Base-by-base conservation (phyloP, 37 sponge, comb jelly and placozoan species). In the Geodia barretti region DNA sequence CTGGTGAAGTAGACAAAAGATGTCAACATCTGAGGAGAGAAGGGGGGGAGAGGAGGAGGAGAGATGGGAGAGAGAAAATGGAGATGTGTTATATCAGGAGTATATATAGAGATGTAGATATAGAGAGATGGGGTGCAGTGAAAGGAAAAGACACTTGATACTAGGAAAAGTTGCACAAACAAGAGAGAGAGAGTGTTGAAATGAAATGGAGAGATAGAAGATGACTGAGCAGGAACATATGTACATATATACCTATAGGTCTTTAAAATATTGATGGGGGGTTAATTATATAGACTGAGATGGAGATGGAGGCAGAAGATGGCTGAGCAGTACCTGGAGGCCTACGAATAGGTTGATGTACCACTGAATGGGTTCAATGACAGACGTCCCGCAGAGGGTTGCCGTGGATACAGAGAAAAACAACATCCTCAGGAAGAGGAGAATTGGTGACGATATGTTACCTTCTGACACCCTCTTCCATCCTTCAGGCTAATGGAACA, bases 1-100 rank as follows among this genome's bases (percentile, higher is more conserved):
- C 90, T 86, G n/a, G 94, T 84, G 79, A 93, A 93, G 78, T 93
- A 93, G 37, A 89, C 87, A 82, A 93, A 93, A 79, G 88, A 87
- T 36, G 83, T 41, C 83, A 93, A 64, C 94, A 93, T 93, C 91
- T 93, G 54, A 47, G 14, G 54, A 47, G 54, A 14, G 54, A 47
- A 47, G 54, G 54, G 54, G 54, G 54, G 54, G 14, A 14, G 54
- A 14, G 54, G 54, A 14, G 54, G 14, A 47, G 14, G 54, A 14
- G 54, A 47, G 14, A 14, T 7, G 54, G 54, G 54, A 14, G 54
- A 47, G 54, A 47, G 11, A 47, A 65, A 8, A 23, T 21, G 19
- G 60, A 59, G 60, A 59, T 14, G 20, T 59, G 20, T 21, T 59
- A 59, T 21, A 59, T 59, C 14, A 59, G 19, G 14, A 14, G n/a